Evolutionary conservation across 2,888 invertebrate species (phyloP).

Genomic region (Carcina quercana): DNA sequence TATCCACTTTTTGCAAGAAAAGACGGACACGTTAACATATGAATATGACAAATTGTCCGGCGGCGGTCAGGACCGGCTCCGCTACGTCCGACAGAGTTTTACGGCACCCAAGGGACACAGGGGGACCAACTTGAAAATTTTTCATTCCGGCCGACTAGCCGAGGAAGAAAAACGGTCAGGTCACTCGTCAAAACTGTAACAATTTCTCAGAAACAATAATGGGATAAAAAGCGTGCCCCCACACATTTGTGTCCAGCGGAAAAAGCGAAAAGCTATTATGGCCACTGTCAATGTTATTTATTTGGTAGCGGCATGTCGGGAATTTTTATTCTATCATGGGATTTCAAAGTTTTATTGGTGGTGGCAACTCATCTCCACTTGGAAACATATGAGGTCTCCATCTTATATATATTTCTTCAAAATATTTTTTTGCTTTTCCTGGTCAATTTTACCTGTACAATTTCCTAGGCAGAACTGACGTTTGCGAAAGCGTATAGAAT

Average conservation of each 20-base stretch:
- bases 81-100: constrained; percentile 61
- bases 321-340: constrained; percentile 69
- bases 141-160: constrained; percentile 63
- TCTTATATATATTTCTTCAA: too few species aligned
- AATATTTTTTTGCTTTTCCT: too few species aligned
- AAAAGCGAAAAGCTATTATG: constrained; percentile 60
- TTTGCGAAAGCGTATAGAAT: constrained; percentile 7
- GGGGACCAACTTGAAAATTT: constrained; percentile 72
- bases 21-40: constrained; percentile 73
- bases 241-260: constrained; percentile 36
- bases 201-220: constrained; percentile 75
- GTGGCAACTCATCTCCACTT: constrained; percentile 33
- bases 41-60: constrained; percentile 75
- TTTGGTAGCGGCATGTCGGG: constrained; percentile 58
- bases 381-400: constrained; percentile 19
- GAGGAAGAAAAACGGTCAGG: constrained; percentile 67
- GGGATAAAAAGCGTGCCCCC: constrained; percentile 54
- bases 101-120: constrained; percentile 65
- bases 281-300: constrained; percentile 72
- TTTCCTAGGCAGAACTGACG: too few species aligned
- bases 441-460: too few species aligned
- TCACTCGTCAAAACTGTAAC: constrained; percentile 74
- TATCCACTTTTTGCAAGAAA: constrained; percentile 74
- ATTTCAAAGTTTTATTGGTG: constrained; percentile 63
- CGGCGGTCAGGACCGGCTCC: constrained; percentile 55